Conservation (phyloP, 2,888 invertebrate species). For the Meiosimyza decipiens region DNA sequence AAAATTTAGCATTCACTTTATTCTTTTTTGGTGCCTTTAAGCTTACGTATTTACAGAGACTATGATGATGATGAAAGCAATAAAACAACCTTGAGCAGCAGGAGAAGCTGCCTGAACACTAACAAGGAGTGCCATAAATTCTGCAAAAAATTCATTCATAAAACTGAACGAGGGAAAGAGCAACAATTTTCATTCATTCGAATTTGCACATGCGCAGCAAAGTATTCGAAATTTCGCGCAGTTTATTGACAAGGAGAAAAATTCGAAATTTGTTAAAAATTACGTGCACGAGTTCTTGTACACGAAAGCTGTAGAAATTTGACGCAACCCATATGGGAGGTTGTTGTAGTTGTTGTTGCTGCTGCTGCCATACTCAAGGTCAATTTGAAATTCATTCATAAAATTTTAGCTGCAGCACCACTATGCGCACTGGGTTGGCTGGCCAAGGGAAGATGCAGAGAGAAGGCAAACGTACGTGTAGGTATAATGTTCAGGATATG, state of each 20-base stretch:
- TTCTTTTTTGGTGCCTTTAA: too few species aligned
- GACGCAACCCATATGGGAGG: too few species aligned
- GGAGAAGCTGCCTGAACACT: conserved; percentile 16
- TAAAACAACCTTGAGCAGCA: conserved; percentile 34
- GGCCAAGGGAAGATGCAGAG: too few species aligned
- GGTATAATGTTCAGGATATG: too few species aligned
- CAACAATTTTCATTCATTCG: conserved; percentile 12
- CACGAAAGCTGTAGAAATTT: not conserved
- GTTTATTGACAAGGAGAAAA: conserved; percentile 6
- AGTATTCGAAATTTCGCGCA: conserved; percentile 3
- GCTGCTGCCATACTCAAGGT: conserved; percentile 31
- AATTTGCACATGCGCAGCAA: too few species aligned
- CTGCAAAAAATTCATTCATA: conserved; percentile 34
- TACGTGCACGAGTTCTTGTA: conserved; percentile 1
- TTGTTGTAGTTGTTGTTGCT: too few species aligned
- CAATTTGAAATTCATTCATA: conserved; percentile 53
- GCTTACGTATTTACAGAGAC: too few species aligned
- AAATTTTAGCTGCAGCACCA: conserved; percentile 45
- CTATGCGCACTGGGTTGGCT: too few species aligned
- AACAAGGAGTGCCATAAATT: conserved; percentile 24
- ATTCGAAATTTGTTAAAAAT: conserved; percentile 28
- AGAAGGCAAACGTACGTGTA: too few species aligned
- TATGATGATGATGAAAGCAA: not conserved
- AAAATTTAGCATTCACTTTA: too few species aligned
- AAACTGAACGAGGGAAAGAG: not conserved